Percentiles rank a stretch among this genome's conserved stretches.
phyloP scores from a whole-genome alignment of 92 coral and sea anemone genomes.

The Umimayanthus kanabou region DNA sequence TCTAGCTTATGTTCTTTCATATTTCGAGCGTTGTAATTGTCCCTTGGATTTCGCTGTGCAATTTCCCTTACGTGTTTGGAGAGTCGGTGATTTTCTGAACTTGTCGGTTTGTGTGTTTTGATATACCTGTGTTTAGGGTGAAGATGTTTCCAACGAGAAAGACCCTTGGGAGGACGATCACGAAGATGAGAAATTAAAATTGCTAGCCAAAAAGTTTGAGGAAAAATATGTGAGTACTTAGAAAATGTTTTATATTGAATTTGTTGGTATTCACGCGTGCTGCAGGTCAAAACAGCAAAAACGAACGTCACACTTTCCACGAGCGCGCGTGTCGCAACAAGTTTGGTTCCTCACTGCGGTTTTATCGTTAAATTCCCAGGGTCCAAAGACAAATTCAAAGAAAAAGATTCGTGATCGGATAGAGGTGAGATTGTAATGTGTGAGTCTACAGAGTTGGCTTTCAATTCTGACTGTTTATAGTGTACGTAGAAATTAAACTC shows the following conservation, averaged over 20 bases:
- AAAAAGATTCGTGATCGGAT: slow-evolving; percentile 74
- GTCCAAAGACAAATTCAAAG: slow-evolving; percentile 72
- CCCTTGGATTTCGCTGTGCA: background rate
- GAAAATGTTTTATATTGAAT: background rate
- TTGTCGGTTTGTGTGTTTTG: slow-evolving; percentile 27
- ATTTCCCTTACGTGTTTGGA: background rate
- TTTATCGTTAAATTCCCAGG: slow-evolving; percentile 53
- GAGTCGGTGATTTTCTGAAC: background rate
- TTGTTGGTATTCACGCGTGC: slow-evolving; percentile 12
- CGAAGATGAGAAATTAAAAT: slow-evolving; percentile 80
- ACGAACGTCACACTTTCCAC: slow-evolving; percentile 42
- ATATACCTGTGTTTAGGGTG: slow-evolving; percentile 44
- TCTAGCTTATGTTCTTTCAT: background rate
- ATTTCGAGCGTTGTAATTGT: background rate
- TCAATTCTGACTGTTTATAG: background rate
- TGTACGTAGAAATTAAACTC: background rate
- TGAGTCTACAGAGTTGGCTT: background rate
- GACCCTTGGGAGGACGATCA: slow-evolving; percentile 70
- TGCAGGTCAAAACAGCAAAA: slow-evolving; percentile 23
- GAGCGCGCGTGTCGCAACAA: slow-evolving; percentile 45
- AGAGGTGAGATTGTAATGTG: slow-evolving; percentile 53
- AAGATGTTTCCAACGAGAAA: slow-evolving; percentile 67
- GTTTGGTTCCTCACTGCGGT: slow-evolving; percentile 11
- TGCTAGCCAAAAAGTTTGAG: slow-evolving; percentile 94
- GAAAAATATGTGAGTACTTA: slow-evolving; percentile 98